Conservation (phyloP, 2,888 invertebrate species). For the Tuberolachnus salignus region DNA sequence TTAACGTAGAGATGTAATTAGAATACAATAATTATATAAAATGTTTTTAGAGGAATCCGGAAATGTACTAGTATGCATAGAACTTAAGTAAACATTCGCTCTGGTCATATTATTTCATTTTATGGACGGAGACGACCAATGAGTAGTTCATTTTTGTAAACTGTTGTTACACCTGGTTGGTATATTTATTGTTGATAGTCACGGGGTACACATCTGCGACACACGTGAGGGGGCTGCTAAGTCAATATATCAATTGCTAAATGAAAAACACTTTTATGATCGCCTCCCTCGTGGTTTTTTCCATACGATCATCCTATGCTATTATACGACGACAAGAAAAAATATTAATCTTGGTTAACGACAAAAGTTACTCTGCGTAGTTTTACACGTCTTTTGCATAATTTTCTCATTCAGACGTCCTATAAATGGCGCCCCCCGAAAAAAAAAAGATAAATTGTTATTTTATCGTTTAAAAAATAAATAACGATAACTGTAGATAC, state of each 20-base stretch:
- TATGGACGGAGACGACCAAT: no score
- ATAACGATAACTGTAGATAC: not conserved
- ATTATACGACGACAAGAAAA: constrained; percentile 11
- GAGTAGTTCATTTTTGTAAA: not conserved
- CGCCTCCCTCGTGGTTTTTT: constrained; percentile 17
- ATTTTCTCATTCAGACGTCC: constrained; percentile 12
- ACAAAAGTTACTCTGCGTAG: constrained; percentile 4
- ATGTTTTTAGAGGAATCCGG: no score
- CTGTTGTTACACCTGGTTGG: not conserved
- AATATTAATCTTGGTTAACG: not conserved
- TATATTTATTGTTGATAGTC: not conserved
- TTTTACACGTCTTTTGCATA: constrained; percentile 29
- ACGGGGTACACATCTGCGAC: constrained; percentile 22
- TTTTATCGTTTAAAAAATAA: constrained; percentile 17
- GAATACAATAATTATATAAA: no score
- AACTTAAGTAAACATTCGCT: no score
- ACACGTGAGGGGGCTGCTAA: not conserved
- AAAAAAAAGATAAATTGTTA: not conserved
- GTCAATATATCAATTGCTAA: constrained; percentile 5
- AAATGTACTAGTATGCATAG: no score
- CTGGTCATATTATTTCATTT: no score
- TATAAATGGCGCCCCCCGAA: constrained; percentile 4
- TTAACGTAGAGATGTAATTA: no score
- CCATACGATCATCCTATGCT: not conserved
- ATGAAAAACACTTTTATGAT: constrained; percentile 34